Conservation (phyloP, 2,888 invertebrate genomes). For the Opisthograptis luteolata region DNA sequence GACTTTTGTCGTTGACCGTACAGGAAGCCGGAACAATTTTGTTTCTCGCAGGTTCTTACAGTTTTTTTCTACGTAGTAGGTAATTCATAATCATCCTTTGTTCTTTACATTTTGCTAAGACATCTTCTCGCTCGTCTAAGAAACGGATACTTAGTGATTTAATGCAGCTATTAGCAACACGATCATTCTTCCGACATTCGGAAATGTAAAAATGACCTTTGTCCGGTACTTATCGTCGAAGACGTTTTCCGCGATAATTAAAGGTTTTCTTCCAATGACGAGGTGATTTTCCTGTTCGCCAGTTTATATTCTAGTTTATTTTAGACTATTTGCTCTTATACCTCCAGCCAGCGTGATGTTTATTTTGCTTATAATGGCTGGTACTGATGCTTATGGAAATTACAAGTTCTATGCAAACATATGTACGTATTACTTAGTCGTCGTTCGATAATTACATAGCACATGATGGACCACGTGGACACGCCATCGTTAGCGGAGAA, state of each 20-base stretch:
- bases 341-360: slow-evolving; percentile 18
- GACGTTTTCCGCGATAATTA: slow-evolving; percentile 27
- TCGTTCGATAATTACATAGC: slow-evolving; percentile 17
- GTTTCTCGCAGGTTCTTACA: no score
- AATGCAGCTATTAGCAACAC: no score
- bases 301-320: slow-evolving; percentile 23
- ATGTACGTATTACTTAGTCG: slow-evolving; percentile 16
- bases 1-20: no score
- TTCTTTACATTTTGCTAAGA: no score
- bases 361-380: slow-evolving; percentile 25
- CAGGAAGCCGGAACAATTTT: no score
- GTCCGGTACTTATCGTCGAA: slow-evolving; percentile 5
- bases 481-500: no score
- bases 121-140: no score
- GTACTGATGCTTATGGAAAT: slow-evolving; percentile 27
- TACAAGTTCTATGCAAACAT: slow-evolving; percentile 20
- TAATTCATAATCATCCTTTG: no score
- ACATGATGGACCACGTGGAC: slow-evolving; percentile 21
- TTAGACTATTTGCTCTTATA: slow-evolving; percentile 25
- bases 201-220: slow-evolving; percentile 19
- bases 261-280: slow-evolving; percentile 25
- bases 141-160: no score
- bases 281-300: slow-evolving; percentile 21
- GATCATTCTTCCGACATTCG: slow-evolving; percentile 1
- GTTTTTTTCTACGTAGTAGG: no score